Evolutionary conservation across 1,140 invertebrate genomes (phyloP).

Genomic region (Drosophila parvula): DNA sequence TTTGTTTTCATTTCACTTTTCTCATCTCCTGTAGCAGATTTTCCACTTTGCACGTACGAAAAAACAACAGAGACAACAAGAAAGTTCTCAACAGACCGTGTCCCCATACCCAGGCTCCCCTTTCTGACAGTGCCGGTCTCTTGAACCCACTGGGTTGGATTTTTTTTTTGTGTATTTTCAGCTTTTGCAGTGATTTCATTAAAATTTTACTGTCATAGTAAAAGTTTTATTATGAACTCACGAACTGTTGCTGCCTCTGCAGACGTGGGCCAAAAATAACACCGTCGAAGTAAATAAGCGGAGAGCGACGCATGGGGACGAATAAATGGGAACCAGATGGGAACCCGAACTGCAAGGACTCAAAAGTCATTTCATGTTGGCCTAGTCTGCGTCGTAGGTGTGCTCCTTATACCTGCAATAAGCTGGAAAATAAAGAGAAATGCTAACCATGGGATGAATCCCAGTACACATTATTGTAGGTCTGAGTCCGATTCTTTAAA

Average conservation of each 20-base stretch:
- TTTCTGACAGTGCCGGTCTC: constrained; percentile 1
- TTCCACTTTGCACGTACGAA: constrained; percentile 47
- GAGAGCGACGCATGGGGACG: constrained; percentile 1
- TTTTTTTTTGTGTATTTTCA: constrained; percentile 42
- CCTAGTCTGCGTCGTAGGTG: constrained; percentile 31
- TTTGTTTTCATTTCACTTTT: constrained; percentile 21
- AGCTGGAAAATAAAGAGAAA: background rate
- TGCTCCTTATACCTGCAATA: background rate
- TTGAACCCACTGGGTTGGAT: constrained; percentile 17
- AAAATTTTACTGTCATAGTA: constrained; percentile 77
- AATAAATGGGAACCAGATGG: background rate
- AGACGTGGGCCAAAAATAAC: constrained; percentile 67
- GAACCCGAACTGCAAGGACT: background rate
- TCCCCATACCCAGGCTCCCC: background rate
- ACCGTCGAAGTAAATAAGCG: constrained; percentile 21
- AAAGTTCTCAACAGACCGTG: constrained; percentile 14
- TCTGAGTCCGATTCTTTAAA: background rate
- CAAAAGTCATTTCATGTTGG: constrained; percentile 55
- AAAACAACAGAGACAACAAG: constrained; percentile 28
- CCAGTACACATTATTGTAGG: background rate
- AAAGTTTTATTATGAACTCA: constrained; percentile 75
- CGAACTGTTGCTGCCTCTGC: constrained; percentile 39
- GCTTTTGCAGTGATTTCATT: constrained; percentile 75
- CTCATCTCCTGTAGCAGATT: constrained; percentile 32
- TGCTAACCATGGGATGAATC: background rate